A percentile compares a stretch with the other conserved stretches of the same genome.
Evolutionary conservation across 1,140 invertebrate genomes (phyloP).

Genomic region (Paralvinella palmiformis): DNA sequence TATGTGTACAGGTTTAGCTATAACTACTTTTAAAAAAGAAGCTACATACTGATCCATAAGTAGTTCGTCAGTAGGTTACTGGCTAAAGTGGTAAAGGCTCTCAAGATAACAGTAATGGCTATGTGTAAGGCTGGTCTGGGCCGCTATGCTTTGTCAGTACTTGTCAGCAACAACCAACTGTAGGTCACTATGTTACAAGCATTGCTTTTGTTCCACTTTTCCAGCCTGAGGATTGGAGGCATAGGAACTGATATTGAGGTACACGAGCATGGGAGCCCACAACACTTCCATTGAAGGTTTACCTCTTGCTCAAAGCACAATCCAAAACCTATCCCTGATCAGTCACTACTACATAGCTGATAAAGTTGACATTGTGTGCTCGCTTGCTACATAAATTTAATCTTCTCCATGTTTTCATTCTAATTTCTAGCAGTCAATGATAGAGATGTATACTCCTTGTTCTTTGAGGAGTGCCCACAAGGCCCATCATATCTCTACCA

Average conservation of each 20-base stretch:
- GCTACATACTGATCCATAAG: too few species aligned
- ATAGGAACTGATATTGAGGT: slow-evolving; percentile 8
- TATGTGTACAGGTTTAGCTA: background rate
- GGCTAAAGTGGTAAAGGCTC: too few species aligned
- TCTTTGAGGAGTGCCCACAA: too few species aligned
- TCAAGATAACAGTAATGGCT: background rate
- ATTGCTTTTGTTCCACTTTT: slow-evolving; percentile 9
- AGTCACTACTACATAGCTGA: background rate
- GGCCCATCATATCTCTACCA: too few species aligned
- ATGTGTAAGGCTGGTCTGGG: background rate
- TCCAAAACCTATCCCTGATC: background rate
- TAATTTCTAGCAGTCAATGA: too few species aligned
- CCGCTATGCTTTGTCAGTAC: background rate
- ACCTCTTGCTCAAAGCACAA: slow-evolving; percentile 9
- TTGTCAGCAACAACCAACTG: too few species aligned
- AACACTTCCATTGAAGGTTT: background rate
- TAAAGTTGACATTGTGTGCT: too few species aligned
- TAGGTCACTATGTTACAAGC: background rate
- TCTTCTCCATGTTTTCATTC: background rate
- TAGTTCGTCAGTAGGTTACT: too few species aligned
- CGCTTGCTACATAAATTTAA: background rate
- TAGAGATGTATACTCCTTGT: too few species aligned
- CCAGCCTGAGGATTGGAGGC: background rate
- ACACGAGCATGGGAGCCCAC: background rate
- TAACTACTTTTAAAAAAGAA: too few species aligned